These are phyloP conservation scores for Drosophila koepferae DNA, from an alignment of 2,888 invertebrate species.

Conservation along the genomic window DNA sequence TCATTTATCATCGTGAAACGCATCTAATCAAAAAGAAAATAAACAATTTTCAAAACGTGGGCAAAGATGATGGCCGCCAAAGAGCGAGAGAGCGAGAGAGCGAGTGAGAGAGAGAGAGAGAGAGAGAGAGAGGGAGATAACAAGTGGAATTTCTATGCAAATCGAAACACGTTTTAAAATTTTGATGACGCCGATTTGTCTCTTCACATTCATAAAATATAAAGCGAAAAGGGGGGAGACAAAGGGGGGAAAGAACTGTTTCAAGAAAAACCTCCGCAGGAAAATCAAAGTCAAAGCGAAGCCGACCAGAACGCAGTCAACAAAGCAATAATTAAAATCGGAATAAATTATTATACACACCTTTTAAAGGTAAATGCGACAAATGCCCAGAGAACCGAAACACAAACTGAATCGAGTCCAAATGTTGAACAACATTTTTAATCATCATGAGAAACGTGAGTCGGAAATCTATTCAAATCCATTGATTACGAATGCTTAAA, in stretches of 20 bases:
- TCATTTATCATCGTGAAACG: conserved; percentile 60
- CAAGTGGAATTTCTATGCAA: conserved; percentile 71
- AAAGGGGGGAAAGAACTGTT: conserved; percentile 30
- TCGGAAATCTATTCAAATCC: conserved; percentile 1
- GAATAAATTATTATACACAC: conserved; percentile 79
- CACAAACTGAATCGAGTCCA: conserved; percentile 26
- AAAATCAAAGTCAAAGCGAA: conserved; percentile 53
- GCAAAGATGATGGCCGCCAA: conserved; percentile 23
- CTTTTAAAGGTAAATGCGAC: conserved; percentile 61
- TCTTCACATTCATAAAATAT: conserved; percentile 67
- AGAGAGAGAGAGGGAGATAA: conserved; percentile 43
- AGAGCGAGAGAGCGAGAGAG: neutral
- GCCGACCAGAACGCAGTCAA: conserved; percentile 44
- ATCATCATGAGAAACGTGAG: conserved; percentile 52
- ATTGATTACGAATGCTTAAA: neutral
- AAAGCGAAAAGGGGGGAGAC: neutral
- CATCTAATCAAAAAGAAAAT: conserved; percentile 12
- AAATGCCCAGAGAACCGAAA: conserved; percentile 45
- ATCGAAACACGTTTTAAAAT: conserved; percentile 72
- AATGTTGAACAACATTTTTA: conserved; percentile 29
- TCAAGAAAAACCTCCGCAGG: conserved; percentile 42
- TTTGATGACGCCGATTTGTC: conserved; percentile 84
- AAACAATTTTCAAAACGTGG: conserved; percentile 22
- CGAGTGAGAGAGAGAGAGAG: conserved; percentile 32
- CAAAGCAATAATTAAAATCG: conserved; percentile 68